phyloP scores from a whole-genome alignment of 2,888 invertebrate species.

The Athalia cordata region DNA sequence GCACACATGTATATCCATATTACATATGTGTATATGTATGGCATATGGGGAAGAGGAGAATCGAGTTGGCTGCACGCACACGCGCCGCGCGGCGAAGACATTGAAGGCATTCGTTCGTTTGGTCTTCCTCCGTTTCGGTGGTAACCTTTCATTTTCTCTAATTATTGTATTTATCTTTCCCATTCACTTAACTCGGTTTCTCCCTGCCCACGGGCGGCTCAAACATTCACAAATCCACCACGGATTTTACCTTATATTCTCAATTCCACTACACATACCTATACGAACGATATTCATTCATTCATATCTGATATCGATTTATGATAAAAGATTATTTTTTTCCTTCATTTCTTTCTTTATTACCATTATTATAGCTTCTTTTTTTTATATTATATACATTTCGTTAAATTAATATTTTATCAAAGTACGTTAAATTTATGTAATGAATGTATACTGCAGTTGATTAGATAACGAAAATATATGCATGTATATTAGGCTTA shows the following conservation, averaged over 20 bases:
- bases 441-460: background rate
- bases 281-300: no score
- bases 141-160: constrained; percentile 60
- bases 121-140: constrained; percentile 47
- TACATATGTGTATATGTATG: no score
- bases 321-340: background rate
- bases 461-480: constrained; percentile 26
- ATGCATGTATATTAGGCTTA: no score
- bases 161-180: constrained; percentile 70
- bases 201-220: constrained; percentile 48
- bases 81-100: no score
- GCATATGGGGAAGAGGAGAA: no score
- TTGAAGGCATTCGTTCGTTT: constrained; percentile 9
- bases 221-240: background rate
- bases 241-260: background rate
- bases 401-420: background rate
- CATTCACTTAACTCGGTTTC: constrained; percentile 64
- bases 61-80: no score
- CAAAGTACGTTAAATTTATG: background rate
- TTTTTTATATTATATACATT: background rate
- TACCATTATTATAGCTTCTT: background rate
- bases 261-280: background rate
- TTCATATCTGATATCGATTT: no score
- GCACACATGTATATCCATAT: no score
- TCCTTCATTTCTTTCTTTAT: background rate